phyloP scores from a whole-genome alignment of 1,140 invertebrate genomes.

The Pseudomyrmex pallidus region DNA sequence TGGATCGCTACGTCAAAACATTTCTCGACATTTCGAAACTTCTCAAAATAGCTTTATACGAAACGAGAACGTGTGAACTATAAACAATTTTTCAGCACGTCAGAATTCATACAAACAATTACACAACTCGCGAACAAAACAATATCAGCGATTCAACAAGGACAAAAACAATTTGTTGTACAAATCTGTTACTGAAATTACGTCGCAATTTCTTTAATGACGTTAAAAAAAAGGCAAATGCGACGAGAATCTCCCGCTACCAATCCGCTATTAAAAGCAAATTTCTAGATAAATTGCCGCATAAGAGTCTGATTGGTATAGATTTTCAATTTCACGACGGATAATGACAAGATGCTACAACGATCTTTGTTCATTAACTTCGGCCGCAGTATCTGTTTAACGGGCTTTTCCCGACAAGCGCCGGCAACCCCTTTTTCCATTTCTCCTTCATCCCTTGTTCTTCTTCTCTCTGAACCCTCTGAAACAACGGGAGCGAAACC shows the following conservation, averaged over 20 bases:
- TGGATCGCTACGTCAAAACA: background rate
- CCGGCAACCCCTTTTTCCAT: constrained; percentile 56
- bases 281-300: constrained; percentile 19
- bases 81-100: background rate
- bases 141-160: background rate
- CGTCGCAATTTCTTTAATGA: background rate
- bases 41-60: background rate
- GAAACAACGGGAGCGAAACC: constrained; percentile 63
- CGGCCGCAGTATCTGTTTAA: constrained; percentile 43
- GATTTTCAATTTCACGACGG: constrained; percentile 27
- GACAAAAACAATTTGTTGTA: constrained; percentile 7
- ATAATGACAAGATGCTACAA: constrained; percentile 40
- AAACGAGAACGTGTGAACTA: background rate
- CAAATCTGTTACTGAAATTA: background rate
- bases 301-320: background rate
- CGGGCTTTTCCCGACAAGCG: constrained; percentile 40
- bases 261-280: background rate
- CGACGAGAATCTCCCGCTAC: background rate
- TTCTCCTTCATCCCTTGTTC: constrained; percentile 30
- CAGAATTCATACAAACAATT: background rate
- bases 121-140: background rate
- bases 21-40: background rate
- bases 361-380: constrained; percentile 57
- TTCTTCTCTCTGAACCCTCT: constrained; percentile 24
- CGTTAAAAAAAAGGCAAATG: no score